phyloP scores from a whole-genome alignment of 2,797 vertebrate species.

The Falco columbarius region DNA sequence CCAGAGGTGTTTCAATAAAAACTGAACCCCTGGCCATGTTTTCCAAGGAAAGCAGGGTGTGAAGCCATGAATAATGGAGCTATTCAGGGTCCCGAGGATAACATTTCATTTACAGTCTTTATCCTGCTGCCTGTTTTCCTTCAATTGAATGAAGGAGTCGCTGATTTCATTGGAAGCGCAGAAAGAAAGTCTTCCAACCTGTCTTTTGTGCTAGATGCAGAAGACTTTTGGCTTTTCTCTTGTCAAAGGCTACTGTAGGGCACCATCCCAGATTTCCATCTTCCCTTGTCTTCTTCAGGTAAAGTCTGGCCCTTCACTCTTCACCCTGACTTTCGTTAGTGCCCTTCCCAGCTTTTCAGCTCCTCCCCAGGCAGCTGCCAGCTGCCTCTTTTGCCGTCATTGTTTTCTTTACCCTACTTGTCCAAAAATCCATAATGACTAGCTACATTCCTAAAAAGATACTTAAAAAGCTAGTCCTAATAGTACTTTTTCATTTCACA shows the following conservation, averaged over 20 bases:
- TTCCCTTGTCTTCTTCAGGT: background rate
- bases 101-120: background rate
- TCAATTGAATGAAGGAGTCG: background rate
- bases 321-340: fast-evolving
- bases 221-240: background rate
- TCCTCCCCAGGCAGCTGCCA: slow-evolving; percentile 9
- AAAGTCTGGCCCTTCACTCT: background rate
- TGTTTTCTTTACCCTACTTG: background rate
- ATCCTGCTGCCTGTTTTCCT: background rate
- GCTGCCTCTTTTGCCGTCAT: slow-evolving; percentile 11
- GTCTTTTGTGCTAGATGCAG: background rate
- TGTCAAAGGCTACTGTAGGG: background rate
- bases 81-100: background rate
- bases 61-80: background rate
- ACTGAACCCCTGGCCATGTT: background rate
- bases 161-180: background rate
- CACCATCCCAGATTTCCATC: background rate
- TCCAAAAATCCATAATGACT: background rate
- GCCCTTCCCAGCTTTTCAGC: background rate
- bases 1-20: background rate
- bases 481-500: background rate
- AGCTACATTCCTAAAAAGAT: slow-evolving; percentile 6
- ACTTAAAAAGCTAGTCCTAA: background rate
- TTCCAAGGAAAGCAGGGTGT: background rate
- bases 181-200: background rate